These are phyloP conservation scores for Channa argus DNA, from an alignment of 2,113 vertebrate genomes.

Conservation along the genomic window DNA sequence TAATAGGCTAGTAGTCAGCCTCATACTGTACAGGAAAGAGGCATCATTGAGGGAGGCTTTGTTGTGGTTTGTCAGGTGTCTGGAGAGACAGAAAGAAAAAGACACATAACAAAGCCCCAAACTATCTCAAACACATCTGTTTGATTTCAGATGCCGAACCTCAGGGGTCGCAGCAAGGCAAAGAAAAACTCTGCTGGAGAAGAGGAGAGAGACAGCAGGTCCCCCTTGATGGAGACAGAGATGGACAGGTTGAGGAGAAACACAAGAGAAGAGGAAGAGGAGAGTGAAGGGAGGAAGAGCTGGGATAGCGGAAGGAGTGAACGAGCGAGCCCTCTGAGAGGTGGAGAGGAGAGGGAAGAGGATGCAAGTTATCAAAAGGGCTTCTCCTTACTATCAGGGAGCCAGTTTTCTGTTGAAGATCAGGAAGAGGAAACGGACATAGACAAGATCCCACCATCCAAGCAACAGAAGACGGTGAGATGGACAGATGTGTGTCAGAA, in stretches of 20 bases:
- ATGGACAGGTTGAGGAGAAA: constrained; percentile 64
- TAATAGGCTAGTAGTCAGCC: constrained; percentile 63
- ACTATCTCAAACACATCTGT: constrained; percentile 54
- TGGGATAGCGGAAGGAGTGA: constrained; percentile 44
- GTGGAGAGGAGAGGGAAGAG: constrained; percentile 30
- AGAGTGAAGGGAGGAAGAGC: constrained; percentile 37
- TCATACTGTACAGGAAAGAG: constrained; percentile 66
- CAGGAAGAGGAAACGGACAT: constrained; percentile 69
- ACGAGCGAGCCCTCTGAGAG: constrained; percentile 26
- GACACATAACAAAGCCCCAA: constrained; percentile 49
- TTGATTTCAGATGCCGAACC: constrained; percentile 81
- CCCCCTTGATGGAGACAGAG: constrained; percentile 70
- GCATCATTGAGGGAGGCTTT: constrained; percentile 70
- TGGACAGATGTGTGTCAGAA: constrained; percentile 71
- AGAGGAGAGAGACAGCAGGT: constrained; percentile 64
- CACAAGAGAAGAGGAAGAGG: constrained; percentile 51
- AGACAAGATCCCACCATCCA: constrained; percentile 42
- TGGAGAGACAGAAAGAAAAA: constrained; percentile 65
- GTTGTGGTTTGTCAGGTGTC: constrained; percentile 79
- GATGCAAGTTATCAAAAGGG: constrained; percentile 45
- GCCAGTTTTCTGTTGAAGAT: constrained; percentile 42
- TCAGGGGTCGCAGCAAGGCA: constrained; percentile 79
- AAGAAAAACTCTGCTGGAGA: constrained; percentile 71
- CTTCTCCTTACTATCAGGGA: constrained; percentile 35
- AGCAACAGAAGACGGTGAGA: constrained; percentile 57